Percentiles rank a stretch among this genome's conserved stretches.
Evolutionary conservation across 2,113 vertebrate genomes (phyloP).

Genomic region (Microcebus griseorufus): DNA sequence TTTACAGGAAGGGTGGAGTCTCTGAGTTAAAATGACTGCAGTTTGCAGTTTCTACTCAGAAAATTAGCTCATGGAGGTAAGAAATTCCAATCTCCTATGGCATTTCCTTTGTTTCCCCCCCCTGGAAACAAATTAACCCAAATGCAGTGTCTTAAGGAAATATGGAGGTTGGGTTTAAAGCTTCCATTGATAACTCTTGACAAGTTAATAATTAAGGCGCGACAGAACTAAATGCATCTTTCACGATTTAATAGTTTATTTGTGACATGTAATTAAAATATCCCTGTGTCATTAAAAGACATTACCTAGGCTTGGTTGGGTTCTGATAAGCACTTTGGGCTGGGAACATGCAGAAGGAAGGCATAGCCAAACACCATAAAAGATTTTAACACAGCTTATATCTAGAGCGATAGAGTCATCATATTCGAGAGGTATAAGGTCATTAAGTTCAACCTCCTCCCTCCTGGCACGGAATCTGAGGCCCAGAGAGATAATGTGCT

Average conservation of each 20-base stretch:
- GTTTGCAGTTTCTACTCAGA: neutral
- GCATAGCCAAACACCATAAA: slow-evolving; percentile 38
- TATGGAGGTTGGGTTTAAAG: neutral
- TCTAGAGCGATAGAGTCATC: neutral
- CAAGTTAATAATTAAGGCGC: neutral
- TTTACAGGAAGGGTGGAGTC: slow-evolving; percentile 45
- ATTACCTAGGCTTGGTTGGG: neutral
- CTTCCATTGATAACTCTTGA: neutral
- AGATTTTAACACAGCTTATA: neutral
- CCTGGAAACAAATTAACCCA: neutral
- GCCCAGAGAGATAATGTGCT: neutral
- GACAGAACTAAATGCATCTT: neutral
- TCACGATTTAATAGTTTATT: slow-evolving; percentile 15
- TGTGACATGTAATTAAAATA: slow-evolving; percentile 33
- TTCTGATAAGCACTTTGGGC: slow-evolving; percentile 15
- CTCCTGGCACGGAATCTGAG: neutral
- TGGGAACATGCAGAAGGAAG: neutral
- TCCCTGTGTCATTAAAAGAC: slow-evolving; percentile 22
- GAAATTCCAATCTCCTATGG: neutral
- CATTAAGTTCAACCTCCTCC: neutral
- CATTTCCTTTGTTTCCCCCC: neutral
- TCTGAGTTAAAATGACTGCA: neutral
- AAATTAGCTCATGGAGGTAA: slow-evolving; percentile 10
- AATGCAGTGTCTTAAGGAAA: neutral
- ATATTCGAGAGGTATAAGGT: neutral